Conservation (phyloP, 2,113 vertebrate genomes). For the Azemiops feae region DNA sequence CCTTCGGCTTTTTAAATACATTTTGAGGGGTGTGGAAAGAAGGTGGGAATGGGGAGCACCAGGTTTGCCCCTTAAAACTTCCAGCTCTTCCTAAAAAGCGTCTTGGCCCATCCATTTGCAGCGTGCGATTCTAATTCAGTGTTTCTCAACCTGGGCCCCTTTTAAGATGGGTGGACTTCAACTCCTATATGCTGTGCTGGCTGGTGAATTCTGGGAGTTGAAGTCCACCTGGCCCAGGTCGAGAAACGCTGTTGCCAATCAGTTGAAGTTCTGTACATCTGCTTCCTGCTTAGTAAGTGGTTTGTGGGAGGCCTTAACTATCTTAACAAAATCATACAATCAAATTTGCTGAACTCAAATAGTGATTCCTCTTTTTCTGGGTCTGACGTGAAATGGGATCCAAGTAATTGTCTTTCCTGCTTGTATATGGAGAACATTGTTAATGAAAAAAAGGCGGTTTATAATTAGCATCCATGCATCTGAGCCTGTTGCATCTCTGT, state of each 20-base stretch:
- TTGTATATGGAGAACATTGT: not conserved
- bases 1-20: not conserved
- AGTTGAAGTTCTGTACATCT: not conserved
- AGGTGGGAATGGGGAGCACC: not conserved
- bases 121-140: not conserved
- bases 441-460: not conserved
- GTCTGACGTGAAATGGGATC: not conserved
- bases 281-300: not conserved
- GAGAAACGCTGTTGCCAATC: not conserved
- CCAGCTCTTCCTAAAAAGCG: not conserved
- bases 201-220: not conserved
- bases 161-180: not conserved
- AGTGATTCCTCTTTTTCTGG: not conserved
- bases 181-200: not conserved
- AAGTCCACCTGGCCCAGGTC: not conserved
- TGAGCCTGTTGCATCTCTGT: constrained; percentile 28
- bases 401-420: not conserved
- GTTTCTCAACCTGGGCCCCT: not conserved
- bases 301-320: not conserved
- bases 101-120: not conserved
- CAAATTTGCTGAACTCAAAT: not conserved
- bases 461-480: not conserved
- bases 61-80: not conserved
- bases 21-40: not conserved
- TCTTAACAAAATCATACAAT: not conserved